Evolutionary conservation across 1,140 invertebrate species (phyloP).

Genomic region (Rhopalosiphum maidis): DNA sequence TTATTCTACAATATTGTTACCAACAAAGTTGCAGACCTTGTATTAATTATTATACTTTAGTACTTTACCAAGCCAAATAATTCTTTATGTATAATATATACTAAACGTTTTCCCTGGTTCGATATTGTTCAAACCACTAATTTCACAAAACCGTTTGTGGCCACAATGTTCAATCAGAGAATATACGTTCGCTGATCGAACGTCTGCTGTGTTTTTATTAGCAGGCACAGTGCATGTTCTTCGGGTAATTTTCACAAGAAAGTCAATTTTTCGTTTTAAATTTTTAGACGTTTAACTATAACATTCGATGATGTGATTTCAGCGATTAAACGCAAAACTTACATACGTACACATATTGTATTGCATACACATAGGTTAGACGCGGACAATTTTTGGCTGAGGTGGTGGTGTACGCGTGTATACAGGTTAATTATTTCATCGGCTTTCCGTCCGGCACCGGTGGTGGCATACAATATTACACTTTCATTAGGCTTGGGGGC

Average conservation of each 20-base stretch:
- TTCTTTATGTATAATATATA: neutral
- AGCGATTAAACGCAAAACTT: neutral
- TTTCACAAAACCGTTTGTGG: neutral
- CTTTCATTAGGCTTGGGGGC: neutral
- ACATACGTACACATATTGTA: neutral
- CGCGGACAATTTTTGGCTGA: neutral
- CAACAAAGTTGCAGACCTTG: neutral
- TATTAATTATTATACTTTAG: neutral
- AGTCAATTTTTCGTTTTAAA: neutral
- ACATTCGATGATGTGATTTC: neutral
- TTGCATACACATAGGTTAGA: neutral
- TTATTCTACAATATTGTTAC: neutral
- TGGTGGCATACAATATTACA: neutral
- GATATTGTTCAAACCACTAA: neutral
- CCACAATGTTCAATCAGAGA: neutral
- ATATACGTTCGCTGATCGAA: neutral
- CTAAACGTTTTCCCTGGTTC: neutral
- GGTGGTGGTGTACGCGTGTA: neutral
- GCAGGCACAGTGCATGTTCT: neutral
- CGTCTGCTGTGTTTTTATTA: too few relatives aligned
- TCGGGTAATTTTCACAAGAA: neutral
- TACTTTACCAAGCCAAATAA: neutral
- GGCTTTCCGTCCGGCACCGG: slow-evolving; percentile 14
- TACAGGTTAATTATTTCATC: slow-evolving; percentile 50
- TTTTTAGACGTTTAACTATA: neutral